Evolutionary conservation across 2,888 invertebrate species (phyloP).

Genomic region (Eilema griseolum): DNA sequence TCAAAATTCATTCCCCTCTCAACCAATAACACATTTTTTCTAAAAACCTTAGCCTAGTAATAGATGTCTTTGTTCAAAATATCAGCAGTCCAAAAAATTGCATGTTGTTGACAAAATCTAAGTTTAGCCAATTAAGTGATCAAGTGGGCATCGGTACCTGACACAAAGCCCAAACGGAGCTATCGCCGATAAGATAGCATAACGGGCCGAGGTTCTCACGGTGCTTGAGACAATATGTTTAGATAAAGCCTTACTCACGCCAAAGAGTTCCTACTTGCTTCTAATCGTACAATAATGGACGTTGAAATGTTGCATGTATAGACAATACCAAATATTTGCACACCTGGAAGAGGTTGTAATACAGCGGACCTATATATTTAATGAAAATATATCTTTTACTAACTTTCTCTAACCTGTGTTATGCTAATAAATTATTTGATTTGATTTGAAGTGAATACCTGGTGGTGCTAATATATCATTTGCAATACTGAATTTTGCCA

Average conservation of each 20-base stretch:
- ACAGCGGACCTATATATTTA: no score
- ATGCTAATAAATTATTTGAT: no score
- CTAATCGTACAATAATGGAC: background rate
- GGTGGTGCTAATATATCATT: background rate
- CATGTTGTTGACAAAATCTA: slow-evolving; percentile 30
- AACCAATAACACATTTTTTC: no score
- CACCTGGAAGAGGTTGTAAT: no score
- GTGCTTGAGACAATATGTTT: slow-evolving; percentile 47
- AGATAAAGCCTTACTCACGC: slow-evolving; percentile 48
- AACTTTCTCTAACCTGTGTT: no score
- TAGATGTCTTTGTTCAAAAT: background rate
- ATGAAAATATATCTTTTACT: no score
- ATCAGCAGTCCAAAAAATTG: background rate
- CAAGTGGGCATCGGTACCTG: slow-evolving; percentile 38
- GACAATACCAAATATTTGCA: no score
- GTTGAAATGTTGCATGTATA: no score
- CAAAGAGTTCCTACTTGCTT: slow-evolving; percentile 2
- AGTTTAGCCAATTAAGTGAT: slow-evolving; percentile 48
- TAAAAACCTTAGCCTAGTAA: no score
- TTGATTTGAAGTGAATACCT: background rate
- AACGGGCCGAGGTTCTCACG: slow-evolving; percentile 55
- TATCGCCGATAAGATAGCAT: slow-evolving; percentile 58
- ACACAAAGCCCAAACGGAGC: slow-evolving; percentile 44
- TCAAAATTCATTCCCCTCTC: no score
- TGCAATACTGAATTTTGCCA: background rate